Base-by-base conservation (phyloP, 1,140 invertebrate genomes). In the Drosophila oshimai region DNA sequence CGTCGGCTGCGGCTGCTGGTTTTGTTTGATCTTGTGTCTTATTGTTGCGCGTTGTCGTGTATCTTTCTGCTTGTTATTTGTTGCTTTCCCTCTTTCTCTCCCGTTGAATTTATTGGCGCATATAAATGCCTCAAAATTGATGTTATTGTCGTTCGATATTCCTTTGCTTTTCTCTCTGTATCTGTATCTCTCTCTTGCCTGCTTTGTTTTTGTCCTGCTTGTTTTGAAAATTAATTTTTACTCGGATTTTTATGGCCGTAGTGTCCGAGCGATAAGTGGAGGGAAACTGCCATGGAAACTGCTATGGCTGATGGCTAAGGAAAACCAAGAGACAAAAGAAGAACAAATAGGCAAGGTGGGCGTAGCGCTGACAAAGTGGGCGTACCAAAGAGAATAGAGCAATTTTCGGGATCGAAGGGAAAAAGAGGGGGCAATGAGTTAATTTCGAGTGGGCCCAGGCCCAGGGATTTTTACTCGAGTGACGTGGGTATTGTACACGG, bases 81-180 rank as follows among this genome's bases (percentile, higher is more conserved):
- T 72, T 72, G 68, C 45, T 36, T 72, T 17, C 18, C 24, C 57
- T 36, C 46, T 17, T 17, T 45, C 36, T 62, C 39, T 33, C 57
- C 71, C 20, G 54, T 81, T 65, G 73, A 77, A 86, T 86, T 86
- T 86, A 86, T 86, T 86, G 76, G 81, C 81, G 81, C 81, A 86
- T 86, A 86, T 86, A 86, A 87, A 86, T 86, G 76, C 81, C 81
- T 86, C 72, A 81, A 86, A 86, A 86, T 86, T 86, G 76, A 87
- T 86, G 81, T 86, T 86, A 86, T 87, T 86, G 81, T 86, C 81
- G 79, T 81, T 80, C 37, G 49, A 86, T 75, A 37, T 37, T 76
- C 61, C 73, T 55, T 37, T 76, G 55, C 73, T 55, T 58, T 54
- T 34, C 50, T 24, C 10, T 18, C 29, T 33, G 6, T 17, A 9